Percentiles rank a stretch among this genome's conserved stretches.
Conservation (phyloP, 2,888 invertebrate genomes). For the Pyrochroa serraticornis region DNA sequence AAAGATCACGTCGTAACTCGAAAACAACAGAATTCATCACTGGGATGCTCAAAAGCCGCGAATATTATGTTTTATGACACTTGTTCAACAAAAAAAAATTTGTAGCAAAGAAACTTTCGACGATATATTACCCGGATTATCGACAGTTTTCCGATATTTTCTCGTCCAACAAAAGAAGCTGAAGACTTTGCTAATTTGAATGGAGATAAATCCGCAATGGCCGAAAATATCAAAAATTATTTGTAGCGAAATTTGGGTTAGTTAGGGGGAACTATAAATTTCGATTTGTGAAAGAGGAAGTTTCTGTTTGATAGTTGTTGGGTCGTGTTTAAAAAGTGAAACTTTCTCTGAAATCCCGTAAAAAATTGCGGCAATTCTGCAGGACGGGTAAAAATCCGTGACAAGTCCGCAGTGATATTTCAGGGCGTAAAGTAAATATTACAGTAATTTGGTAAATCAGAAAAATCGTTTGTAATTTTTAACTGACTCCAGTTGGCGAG, state of each 20-base stretch:
- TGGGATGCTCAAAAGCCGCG: neutral
- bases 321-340: neutral
- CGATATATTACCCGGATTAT: no score
- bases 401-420: slow-evolving; percentile 5
- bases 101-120: no score
- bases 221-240: no score
- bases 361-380: neutral
- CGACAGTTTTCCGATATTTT: no score
- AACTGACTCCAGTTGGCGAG: slow-evolving; percentile 4
- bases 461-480: slow-evolving; percentile 27
- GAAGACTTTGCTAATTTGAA: no score
- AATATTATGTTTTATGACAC: neutral
- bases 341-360: neutral
- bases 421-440: slow-evolving; percentile 21
- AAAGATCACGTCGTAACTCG: neutral
- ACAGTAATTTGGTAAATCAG: slow-evolving; percentile 20
- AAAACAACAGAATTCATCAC: slow-evolving; percentile 7
- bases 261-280: neutral
- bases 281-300: neutral
- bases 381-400: no score
- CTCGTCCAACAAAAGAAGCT: no score
- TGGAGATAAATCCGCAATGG: no score
- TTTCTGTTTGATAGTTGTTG: no score
- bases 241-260: no score
- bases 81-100: neutral